Evolutionary conservation across 2,797 vertebrate genomes (phyloP).

Genomic region (Sebastiscus albofasciatus): DNA sequence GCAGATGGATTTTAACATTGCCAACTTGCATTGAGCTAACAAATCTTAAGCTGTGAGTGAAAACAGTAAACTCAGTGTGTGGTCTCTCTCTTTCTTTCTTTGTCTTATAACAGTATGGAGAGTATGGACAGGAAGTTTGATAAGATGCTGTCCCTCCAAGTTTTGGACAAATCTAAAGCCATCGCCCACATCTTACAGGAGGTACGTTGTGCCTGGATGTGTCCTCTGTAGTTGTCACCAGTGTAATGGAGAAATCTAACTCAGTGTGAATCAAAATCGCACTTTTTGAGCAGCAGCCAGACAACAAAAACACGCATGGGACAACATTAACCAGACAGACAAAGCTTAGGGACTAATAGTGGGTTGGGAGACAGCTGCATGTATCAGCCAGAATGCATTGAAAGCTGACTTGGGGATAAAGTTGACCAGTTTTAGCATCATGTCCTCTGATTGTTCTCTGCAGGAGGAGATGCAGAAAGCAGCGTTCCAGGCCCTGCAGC

Average conservation of each 20-base stretch:
- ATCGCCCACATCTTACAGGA: slow-evolving; percentile 92
- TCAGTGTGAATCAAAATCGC: not conserved
- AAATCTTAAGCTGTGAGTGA: not conserved
- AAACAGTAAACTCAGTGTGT: not conserved
- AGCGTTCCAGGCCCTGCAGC: slow-evolving; percentile 94
- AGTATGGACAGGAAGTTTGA: slow-evolving; percentile 91
- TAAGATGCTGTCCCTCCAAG: slow-evolving; percentile 89
- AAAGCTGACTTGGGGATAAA: not conserved
- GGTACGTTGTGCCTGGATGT: slow-evolving; percentile 81
- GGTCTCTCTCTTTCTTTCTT: not conserved
- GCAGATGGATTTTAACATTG: not conserved
- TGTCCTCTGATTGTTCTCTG: slow-evolving; percentile 20
- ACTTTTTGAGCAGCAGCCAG: not conserved
- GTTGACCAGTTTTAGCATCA: not conserved
- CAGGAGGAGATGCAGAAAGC: slow-evolving; percentile 96
- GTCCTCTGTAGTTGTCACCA: not conserved
- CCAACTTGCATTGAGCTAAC: not conserved
- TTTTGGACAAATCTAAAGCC: slow-evolving; percentile 94
- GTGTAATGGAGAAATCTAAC: not conserved
- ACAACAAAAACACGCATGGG: no score
- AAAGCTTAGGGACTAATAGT: no score
- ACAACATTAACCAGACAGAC: no score
- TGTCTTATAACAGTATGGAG: slow-evolving; percentile 84
- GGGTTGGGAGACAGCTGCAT: not conserved
- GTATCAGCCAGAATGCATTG: not conserved